phyloP scores from a whole-genome alignment of 2,113 vertebrate species.

The Bubo blakistoni region DNA sequence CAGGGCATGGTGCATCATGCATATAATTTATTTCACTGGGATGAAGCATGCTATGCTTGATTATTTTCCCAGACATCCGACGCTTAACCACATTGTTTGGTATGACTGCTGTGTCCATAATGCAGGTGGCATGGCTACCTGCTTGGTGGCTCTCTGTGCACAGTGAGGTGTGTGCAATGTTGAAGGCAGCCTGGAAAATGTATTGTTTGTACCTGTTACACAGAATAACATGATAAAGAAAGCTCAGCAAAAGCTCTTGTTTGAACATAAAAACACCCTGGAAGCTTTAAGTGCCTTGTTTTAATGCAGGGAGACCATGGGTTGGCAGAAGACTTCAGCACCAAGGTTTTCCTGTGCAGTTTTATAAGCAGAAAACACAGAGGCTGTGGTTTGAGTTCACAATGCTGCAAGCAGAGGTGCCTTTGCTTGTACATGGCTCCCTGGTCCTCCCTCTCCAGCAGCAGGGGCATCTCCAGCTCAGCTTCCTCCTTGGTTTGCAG shows the following conservation, averaged over 20 bases:
- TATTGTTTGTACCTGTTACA: neutral
- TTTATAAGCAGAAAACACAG: neutral
- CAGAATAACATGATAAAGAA: neutral
- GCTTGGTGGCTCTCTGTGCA: neutral
- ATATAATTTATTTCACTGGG: neutral
- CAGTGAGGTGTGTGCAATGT: no score
- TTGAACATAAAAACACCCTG: neutral
- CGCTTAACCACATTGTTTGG: rapidly evolving
- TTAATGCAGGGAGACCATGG: neutral
- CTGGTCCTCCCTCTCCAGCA: neutral
- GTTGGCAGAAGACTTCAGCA: neutral
- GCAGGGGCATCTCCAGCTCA: neutral
- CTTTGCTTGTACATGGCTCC: neutral
- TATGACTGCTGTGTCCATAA: neutral
- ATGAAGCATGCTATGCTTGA: neutral
- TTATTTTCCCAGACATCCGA: neutral
- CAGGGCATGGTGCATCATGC: neutral
- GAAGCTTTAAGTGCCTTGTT: neutral
- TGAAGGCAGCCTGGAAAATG: neutral
- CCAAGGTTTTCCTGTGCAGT: neutral
- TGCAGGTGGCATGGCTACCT: neutral
- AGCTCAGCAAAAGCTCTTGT: neutral
- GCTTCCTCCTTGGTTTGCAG: neutral
- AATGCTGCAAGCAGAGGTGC: neutral
- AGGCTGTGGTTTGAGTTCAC: neutral